Conservation (phyloP, 2,113 vertebrate species). For the Oenanthe oenanthe region DNA sequence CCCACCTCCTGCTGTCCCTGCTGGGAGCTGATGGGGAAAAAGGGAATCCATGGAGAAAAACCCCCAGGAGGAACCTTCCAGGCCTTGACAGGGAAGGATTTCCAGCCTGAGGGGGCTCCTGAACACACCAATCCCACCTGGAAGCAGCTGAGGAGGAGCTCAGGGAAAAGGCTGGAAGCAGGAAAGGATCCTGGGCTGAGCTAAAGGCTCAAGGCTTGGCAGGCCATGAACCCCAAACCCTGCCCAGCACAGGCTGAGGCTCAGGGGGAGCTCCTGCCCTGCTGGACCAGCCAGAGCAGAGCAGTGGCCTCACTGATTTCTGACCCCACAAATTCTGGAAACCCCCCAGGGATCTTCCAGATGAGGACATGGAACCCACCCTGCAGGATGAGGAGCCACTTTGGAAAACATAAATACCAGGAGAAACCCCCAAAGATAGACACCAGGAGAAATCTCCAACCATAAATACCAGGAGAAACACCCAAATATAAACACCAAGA, state of each 20-base stretch:
- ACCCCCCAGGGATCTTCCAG: neutral
- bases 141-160: neutral
- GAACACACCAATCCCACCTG: neutral
- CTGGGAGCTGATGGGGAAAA: neutral
- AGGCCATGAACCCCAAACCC: neutral
- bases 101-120: neutral
- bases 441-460: too few relatives aligned
- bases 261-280: neutral
- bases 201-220: neutral
- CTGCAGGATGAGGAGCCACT: neutral
- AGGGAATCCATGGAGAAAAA: neutral
- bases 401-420: fast-evolving
- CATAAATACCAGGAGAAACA: too few relatives aligned
- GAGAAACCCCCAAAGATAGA: neutral
- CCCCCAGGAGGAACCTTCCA: neutral
- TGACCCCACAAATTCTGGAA: neutral
- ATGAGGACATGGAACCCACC: neutral
- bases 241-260: neutral
- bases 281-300: neutral
- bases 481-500: neutral
- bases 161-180: neutral
- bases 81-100: neutral
- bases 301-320: neutral
- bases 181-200: neutral
- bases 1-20: fast-evolving